These are phyloP conservation scores for Acromyrmex echinatior DNA, from an alignment of 1,140 invertebrate genomes.

Conservation along the genomic window DNA sequence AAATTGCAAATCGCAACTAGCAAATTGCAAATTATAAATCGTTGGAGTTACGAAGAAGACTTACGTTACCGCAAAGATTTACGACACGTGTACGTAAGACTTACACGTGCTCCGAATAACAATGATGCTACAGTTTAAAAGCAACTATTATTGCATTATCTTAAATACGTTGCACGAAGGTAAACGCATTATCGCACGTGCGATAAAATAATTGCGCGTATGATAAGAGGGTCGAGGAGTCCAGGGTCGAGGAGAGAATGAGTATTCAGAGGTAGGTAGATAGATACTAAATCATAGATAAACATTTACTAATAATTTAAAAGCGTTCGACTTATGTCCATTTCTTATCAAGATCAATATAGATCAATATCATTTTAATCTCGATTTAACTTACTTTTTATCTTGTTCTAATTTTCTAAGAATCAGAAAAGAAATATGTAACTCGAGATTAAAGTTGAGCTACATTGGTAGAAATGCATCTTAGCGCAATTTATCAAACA, in stretches of 20 bases:
- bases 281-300: conserved; percentile 23
- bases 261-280: conserved; percentile 19
- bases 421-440: too few relatives aligned
- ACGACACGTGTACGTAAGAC: conserved; percentile 4
- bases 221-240: conserved; percentile 21
- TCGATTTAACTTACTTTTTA: too few relatives aligned
- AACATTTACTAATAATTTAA: conserved; percentile 38
- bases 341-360: too few relatives aligned
- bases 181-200: conserved; percentile 31
- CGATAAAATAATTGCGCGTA: conserved; percentile 56
- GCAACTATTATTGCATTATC: conserved; percentile 72
- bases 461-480: too few relatives aligned
- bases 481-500: conserved; percentile 39
- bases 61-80: conserved; percentile 45
- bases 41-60: background rate
- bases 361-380: too few relatives aligned
- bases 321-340: background rate
- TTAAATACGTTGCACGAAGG: conserved; percentile 42
- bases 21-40: conserved; percentile 18
- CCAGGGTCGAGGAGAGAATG: conserved; percentile 63
- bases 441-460: too few relatives aligned
- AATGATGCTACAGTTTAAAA: conserved; percentile 53
- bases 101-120: conserved; percentile 41
- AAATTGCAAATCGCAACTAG: background rate
- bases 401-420: too few relatives aligned